phyloP scores from a whole-genome alignment of 2,797 vertebrate genomes.

The Siniperca undulata region DNA sequence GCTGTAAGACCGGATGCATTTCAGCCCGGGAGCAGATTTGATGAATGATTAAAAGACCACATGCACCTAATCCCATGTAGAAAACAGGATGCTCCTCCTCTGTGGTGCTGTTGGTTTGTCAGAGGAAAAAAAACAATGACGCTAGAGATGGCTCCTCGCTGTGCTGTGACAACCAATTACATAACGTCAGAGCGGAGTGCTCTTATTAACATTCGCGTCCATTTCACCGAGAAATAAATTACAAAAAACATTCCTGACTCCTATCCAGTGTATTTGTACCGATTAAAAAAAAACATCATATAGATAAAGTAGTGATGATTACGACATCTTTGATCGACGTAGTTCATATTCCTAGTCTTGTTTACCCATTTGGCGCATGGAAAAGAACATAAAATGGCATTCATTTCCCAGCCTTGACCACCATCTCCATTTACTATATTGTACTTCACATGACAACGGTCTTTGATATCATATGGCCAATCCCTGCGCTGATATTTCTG shows the following conservation, averaged over 20 bases:
- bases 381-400: slow-evolving; percentile 59
- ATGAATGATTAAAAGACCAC: slow-evolving; percentile 77
- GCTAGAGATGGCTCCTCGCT: slow-evolving; percentile 74
- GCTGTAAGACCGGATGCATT: slow-evolving; percentile 53
- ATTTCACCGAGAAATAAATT: slow-evolving; percentile 56
- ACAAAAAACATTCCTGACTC: slow-evolving; percentile 2
- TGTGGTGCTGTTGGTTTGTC: slow-evolving; percentile 58
- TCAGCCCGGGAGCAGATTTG: slow-evolving; percentile 63
- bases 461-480: not conserved
- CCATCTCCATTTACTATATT: slow-evolving; percentile 34
- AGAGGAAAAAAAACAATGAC: slow-evolving; percentile 72
- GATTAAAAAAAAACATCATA: not conserved
- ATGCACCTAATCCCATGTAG: slow-evolving; percentile 76
- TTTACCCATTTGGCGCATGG: slow-evolving; percentile 60
- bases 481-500: not conserved
- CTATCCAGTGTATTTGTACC: not conserved
- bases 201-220: slow-evolving; percentile 68
- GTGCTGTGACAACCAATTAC: slow-evolving; percentile 82
- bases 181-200: slow-evolving; percentile 77
- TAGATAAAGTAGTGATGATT: not conserved
- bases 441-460: slow-evolving; percentile 24
- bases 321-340: slow-evolving; percentile 37
- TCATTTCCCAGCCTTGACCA: slow-evolving; percentile 35
- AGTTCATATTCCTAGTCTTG: slow-evolving; percentile 32
- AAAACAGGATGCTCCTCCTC: slow-evolving; percentile 69